Evolutionary conservation across 2,797 vertebrate species (phyloP), one percentile per base, ranked within the genome.

Genomic region (Neoniphon sammara): DNA sequence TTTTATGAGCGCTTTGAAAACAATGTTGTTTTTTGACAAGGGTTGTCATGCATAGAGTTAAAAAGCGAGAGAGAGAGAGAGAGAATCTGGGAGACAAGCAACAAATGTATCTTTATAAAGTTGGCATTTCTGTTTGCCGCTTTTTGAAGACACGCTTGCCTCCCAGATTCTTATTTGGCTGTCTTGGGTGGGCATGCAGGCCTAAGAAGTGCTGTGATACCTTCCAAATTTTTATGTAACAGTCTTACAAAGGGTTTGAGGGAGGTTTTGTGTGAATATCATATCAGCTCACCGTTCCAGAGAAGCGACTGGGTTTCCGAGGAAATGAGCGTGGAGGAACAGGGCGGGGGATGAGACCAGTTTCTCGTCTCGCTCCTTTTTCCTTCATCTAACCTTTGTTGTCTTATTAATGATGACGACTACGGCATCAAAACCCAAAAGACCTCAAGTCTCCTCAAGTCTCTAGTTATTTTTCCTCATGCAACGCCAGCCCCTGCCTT

Each of bases 361-460:
- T 67, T 57, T 7, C n/a, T 52, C 11, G 34, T 20, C 30, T 47
- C 7, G 18, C 60, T 58, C 36, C 25, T 9, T 63, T 42, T 27
- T 52, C 25, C 62, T 65, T 55, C 25, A 52, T 54, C 70, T 63
- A 27, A 78, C 64, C 49, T 58, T 52, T 65, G 70, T 66, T 73
- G 54, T 71, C 34, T 25, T 66, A 36, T 49, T 61, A 70, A 68
- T 80, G 53, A 27, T 53, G 52, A 56, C 23, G 5, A 64, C 67
- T 61, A 34, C 53, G n/a, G 55, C 47, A 54, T 52, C 42, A 49
- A 25, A 64, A 52, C 66, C 52, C 57, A 27, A 15, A 18, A 23
- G 27, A 70, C 54, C 55, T 66, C 12, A 23, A 39, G 30, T 53
- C 46, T 47, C 62, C 49, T 18, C 8, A 11, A 27, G 31, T 34